phyloP scores from a whole-genome alignment of 2,888 invertebrate species.

The Chloromyia formosa region DNA sequence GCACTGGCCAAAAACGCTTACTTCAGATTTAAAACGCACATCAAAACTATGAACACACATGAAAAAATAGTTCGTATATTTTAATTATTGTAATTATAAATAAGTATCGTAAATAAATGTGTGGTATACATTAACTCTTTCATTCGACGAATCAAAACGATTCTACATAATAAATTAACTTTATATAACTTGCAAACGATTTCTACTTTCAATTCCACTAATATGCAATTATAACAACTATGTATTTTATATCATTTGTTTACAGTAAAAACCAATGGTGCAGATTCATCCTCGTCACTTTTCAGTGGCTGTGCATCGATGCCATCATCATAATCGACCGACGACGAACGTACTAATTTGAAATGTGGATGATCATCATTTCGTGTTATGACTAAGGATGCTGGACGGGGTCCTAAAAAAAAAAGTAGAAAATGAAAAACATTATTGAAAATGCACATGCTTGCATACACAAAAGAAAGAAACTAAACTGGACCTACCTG shows the following conservation, averaged over 20 bases:
- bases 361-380: conserved; percentile 60
- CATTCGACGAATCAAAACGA: conserved; percentile 27
- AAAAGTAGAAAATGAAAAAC: not conserved
- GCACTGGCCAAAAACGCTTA: no score
- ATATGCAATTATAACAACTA: not conserved
- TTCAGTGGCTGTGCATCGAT: conserved; percentile 56
- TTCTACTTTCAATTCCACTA: conserved; percentile 1
- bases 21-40: no score
- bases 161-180: conserved; percentile 23
- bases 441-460: not conserved
- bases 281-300: conserved; percentile 59
- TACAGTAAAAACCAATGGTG: conserved; percentile 60
- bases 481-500: conserved; percentile 53
- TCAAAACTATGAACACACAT: not conserved
- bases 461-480: no score
- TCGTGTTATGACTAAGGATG: conserved; percentile 61
- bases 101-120: not conserved
- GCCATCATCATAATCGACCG: conserved; percentile 62
- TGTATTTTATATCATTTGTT: conserved; percentile 38
- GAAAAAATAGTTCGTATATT: conserved; percentile 28
- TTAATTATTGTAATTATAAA: conserved; percentile 29
- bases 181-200: conserved; percentile 5
- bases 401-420: conserved; percentile 60
- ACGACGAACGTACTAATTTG: conserved; percentile 61
- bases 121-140: conserved; percentile 20